Conservation (phyloP, 2,797 vertebrate species). For the Stomatorhinus walkeri region DNA sequence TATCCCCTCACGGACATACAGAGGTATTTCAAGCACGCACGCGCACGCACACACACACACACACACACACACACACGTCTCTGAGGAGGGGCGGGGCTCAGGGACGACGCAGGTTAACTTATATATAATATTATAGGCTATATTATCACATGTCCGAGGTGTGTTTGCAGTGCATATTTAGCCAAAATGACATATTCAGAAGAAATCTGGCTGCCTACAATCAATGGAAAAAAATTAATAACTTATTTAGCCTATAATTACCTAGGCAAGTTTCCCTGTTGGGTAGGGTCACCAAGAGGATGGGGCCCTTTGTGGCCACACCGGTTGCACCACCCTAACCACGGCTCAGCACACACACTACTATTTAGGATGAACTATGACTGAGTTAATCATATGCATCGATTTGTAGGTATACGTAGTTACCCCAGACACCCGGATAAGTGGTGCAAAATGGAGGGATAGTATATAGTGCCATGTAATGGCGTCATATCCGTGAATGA, state of each 20-base stretch:
- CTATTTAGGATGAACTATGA: background rate
- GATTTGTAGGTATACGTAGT: background rate
- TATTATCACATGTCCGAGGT: background rate
- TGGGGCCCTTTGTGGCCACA: background rate
- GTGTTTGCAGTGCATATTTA: background rate
- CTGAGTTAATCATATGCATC: background rate
- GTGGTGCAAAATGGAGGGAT: background rate
- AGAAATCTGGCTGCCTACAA: background rate
- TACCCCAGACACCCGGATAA: background rate
- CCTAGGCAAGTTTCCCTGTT: background rate
- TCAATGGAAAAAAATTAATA: background rate
- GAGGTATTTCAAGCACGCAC: background rate
- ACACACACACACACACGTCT: background rate
- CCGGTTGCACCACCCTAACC: background rate
- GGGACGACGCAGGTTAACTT: background rate
- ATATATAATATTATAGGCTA: background rate
- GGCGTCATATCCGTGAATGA: background rate
- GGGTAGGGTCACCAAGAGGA: background rate
- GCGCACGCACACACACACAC: conserved; percentile 3
- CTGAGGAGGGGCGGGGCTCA: background rate
- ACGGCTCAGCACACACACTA: background rate
- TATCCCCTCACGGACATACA: conserved; percentile 29
- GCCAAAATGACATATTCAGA: background rate
- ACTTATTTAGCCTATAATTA: background rate
- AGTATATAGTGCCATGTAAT: background rate